Percentiles rank a stretch among this genome's conserved stretches.
Evolutionary conservation across 2,113 vertebrate species (phyloP).

Genomic region (Syngnathoides biaculeatus): DNA sequence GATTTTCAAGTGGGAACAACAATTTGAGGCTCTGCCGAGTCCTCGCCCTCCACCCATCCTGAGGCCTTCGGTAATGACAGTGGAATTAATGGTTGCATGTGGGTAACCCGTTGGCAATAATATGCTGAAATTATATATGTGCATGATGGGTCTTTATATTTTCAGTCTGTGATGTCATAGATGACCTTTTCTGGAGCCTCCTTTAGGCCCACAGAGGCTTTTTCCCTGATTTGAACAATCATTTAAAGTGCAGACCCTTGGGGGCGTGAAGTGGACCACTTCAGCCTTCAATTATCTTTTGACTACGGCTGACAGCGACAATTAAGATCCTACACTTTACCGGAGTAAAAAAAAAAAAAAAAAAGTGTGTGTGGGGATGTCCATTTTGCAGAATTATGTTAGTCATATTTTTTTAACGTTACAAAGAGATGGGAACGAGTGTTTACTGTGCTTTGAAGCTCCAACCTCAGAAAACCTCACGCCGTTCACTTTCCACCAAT

Average conservation of each 20-base stretch:
- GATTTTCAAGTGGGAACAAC: conserved; percentile 35
- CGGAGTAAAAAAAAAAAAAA: too few species aligned
- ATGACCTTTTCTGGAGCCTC: neutral
- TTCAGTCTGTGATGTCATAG: neutral
- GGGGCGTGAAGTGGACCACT: neutral
- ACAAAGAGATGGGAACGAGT: too few species aligned
- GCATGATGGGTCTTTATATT: neutral
- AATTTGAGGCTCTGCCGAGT: conserved; percentile 13
- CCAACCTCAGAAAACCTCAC: too few species aligned
- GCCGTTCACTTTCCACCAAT: too few species aligned
- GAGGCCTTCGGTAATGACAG: conserved; percentile 25
- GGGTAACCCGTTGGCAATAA: neutral
- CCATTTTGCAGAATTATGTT: too few species aligned
- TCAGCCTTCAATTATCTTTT: neutral
- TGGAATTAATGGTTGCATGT: neutral
- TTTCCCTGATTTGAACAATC: neutral
- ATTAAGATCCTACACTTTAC: neutral
- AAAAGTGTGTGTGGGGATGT: neutral
- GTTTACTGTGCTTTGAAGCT: too few species aligned
- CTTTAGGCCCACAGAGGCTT: neutral
- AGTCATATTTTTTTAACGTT: too few species aligned
- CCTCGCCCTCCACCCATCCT: neutral
- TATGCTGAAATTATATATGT: neutral
- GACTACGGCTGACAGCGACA: neutral
- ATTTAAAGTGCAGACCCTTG: neutral